These are phyloP conservation scores for Merops nubicus DNA, from an alignment of 2,113 vertebrate genomes.

Conservation along the genomic window DNA sequence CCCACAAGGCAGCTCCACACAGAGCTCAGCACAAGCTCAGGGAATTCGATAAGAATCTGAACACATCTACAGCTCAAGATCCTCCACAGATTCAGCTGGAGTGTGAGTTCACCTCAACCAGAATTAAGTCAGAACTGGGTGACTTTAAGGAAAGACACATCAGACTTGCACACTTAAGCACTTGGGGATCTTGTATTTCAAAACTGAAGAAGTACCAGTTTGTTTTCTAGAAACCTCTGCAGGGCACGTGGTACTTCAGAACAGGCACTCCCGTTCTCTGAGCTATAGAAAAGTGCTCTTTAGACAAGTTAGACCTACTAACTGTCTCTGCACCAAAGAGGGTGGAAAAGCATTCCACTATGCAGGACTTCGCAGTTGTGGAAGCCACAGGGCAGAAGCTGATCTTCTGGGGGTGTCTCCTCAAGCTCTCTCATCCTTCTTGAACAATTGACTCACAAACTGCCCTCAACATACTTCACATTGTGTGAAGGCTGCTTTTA, in stretches of 20 bases:
- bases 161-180: neutral
- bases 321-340: neutral
- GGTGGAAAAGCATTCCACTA: accelerated
- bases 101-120: neutral
- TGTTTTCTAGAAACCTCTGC: neutral
- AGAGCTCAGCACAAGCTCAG: neutral
- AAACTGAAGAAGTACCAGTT: neutral
- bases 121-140: neutral
- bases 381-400: no score
- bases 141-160: neutral
- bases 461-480: no score
- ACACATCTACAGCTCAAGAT: neutral
- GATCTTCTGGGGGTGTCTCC: no score
- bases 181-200: neutral
- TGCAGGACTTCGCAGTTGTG: no score
- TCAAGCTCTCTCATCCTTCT: no score
- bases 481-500: no score
- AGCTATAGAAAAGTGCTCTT: no score
- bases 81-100: neutral
- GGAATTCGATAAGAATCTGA: neutral
- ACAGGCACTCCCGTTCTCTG: neutral
- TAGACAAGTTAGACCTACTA: no score
- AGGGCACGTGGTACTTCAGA: neutral
- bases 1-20: neutral
- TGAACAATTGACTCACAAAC: no score